These are phyloP conservation scores for Melanotaenia duboulayi DNA, from an alignment of 2,113 vertebrate species.

Conservation along the genomic window DNA sequence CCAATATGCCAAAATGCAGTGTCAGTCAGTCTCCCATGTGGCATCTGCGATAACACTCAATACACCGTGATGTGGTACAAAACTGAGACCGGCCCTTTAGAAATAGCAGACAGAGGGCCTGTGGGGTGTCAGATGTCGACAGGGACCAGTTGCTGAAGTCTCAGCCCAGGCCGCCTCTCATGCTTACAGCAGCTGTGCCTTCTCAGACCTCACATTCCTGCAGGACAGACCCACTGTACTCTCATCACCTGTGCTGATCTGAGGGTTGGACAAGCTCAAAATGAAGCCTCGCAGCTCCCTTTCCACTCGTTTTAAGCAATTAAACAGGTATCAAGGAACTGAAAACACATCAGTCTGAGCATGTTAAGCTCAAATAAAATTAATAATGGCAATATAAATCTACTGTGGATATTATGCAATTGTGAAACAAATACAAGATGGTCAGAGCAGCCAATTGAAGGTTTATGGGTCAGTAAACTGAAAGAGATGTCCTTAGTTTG, in stretches of 20 bases:
- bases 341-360: too few species aligned
- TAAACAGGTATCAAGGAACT: neutral
- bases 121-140: constrained; percentile 74
- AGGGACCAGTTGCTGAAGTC: constrained; percentile 77
- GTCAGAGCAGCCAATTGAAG: too few species aligned
- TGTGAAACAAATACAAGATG: neutral
- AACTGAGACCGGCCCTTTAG: constrained; percentile 61
- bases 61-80: constrained; percentile 33
- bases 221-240: constrained; percentile 69
- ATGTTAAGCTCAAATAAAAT: neutral
- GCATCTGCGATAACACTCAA: constrained; percentile 17
- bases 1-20: neutral
- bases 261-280: constrained; percentile 10
- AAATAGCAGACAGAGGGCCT: constrained; percentile 66
- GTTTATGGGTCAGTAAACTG: neutral
- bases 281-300: neutral
- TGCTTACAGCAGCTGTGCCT: constrained; percentile 78
- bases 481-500: neutral
- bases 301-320: too few species aligned
- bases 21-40: constrained; percentile 12
- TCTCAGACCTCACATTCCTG: constrained; percentile 80
- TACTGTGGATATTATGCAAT: neutral
- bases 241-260: constrained; percentile 78
- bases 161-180: constrained; percentile 51
- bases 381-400: neutral